Evolutionary conservation across 2,113 vertebrate genomes (phyloP).

Genomic region (Caloenas nicobarica): DNA sequence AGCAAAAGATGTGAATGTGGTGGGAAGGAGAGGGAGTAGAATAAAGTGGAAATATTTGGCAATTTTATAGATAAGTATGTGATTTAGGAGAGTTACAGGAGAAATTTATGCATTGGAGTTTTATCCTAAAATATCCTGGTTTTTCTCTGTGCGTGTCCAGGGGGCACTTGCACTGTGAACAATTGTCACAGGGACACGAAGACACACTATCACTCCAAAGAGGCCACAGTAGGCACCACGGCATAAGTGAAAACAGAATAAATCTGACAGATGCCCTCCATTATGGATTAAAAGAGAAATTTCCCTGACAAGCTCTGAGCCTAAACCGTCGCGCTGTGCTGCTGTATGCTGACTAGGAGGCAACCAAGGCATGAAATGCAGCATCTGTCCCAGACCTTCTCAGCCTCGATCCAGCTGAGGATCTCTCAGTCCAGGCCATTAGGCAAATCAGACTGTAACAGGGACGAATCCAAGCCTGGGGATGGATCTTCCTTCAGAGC

Average conservation of each 20-base stretch:
- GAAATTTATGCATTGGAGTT: background rate
- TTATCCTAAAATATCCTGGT: background rate
- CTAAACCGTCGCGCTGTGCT: rapidly evolving
- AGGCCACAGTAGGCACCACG: background rate
- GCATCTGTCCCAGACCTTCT: background rate
- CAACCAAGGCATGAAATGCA: background rate
- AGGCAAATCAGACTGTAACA: background rate
- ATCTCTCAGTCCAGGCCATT: background rate
- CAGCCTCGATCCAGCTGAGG: background rate
- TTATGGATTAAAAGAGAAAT: background rate
- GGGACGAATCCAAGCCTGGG: background rate
- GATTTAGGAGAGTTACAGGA: background rate
- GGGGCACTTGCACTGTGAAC: background rate
- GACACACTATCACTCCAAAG: background rate
- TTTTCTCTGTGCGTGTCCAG: background rate
- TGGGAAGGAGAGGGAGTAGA: background rate
- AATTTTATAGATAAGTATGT: background rate
- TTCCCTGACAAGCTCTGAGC: background rate
- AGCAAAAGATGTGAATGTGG: background rate
- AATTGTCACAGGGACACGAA: background rate
- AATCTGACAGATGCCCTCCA: background rate
- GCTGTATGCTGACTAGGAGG: background rate
- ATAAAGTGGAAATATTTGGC: background rate
- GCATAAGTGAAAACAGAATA: background rate
- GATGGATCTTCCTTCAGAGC: background rate